Evolutionary conservation across 2,888 invertebrate species (phyloP), one percentile per base, ranked within the genome.

Genomic region (Drosophila neoperkinsi): DNA sequence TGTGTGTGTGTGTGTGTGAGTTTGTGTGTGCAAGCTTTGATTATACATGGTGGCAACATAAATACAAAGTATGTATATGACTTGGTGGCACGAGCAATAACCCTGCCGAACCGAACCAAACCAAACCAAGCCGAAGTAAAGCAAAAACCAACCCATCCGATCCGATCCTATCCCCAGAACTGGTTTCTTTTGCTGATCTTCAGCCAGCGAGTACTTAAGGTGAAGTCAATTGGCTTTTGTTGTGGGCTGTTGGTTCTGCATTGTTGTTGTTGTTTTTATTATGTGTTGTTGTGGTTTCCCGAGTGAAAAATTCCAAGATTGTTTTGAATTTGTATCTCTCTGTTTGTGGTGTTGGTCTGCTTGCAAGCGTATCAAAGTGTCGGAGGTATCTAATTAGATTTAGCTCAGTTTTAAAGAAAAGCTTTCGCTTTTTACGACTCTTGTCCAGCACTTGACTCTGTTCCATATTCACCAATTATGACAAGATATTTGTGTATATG

Each of bases 71-170:
- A 72, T 75, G 75, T 89, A 84, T 81, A 81, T 76, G 89, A 64
- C 49, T 51, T n/a, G 77, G 58, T 72, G 78, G 87, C 83, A 85
- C 90, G 86, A 90, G 90, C 90, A 90, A 90, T 84, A 84, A 90
- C 83, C 85, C 88, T 77, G 79, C 66, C 63, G 55, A 66, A 46
- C 58, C 53, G 62, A 65, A 57, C 46, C 69, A 28, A 50, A 21
- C 21, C 25, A 46, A 46, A 21, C 7, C 21, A 43, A 43, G 28
- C 50, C 41, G 25, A 46, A 16, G 46, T 16, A 46, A 46, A 3
- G 56, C 56, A 66, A 72, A 72, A 56, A 28, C 60, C 63, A 55
- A 57, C 13, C 53, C 62, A 81, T 31, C 53, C 62, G 67, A 75
- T 49, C 59, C 36, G 50, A 70, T 36, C 41, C 46, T 46, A 46